Evolutionary conservation across 2,888 invertebrate genomes (phyloP), one percentile per base, ranked within the genome.

Genomic region (Labia minor): DNA sequence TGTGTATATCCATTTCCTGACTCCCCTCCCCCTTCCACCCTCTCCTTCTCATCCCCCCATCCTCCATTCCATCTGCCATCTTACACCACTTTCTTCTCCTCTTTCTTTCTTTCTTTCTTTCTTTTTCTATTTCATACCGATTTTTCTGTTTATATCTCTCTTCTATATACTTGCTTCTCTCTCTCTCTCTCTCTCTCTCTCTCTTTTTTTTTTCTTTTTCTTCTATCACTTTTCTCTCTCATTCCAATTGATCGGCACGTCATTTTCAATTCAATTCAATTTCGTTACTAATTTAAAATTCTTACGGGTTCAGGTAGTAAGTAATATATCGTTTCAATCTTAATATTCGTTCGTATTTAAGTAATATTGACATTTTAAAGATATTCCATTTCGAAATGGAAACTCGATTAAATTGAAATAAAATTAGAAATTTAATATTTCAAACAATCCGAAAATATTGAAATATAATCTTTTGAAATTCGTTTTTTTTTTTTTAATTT

Each of bases 381-480:
- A 66, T 62, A 65, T 49, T 20, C 16, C 33, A 19, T 26, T 66
- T 21, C 11, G 20, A 21, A 33, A 21, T 20, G 1, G 61, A 21
- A 61, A 61, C 18, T 20, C 26, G 62, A 61, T 62, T 65, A 18
- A 21, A 61, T 61, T 62, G 61, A 62, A 71, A 67, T 65, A 64
- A 61, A 62, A 21, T 67, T 8, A 67, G 37, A 65, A 67, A 61
- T 62, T 67, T 64, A 63, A 19, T 65, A 63, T 61, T 64, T 61
- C 61, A 61, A 49, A 37, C 37, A 26, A 26, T 26, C 19, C 6
- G 20, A 19, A 33, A 26, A 18, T 33, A 26, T 16, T 64, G 16
- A 64, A 37, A 26, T 64, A 19, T 64, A 62, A 70, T 70, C 69
- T 67, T 68, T 67, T 18, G 21, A 11, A 19, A 11, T 65, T 37